Evolutionary conservation across 2,888 invertebrate genomes (phyloP).

Genomic region (Sinelater perroti): DNA sequence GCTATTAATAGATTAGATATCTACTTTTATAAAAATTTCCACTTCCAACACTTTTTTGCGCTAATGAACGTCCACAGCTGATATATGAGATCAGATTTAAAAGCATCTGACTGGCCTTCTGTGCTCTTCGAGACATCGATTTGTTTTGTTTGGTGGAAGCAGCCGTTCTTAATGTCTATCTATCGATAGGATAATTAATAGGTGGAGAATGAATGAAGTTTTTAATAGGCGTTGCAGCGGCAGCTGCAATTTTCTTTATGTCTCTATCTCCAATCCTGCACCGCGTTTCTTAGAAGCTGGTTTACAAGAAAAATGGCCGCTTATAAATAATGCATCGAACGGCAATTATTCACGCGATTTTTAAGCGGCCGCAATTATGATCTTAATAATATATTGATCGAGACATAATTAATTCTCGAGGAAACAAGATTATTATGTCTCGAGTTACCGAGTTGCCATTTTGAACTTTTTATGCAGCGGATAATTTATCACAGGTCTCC

Average conservation of each 20-base stretch:
- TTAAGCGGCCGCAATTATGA: constrained; percentile 21
- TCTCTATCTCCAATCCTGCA: constrained; percentile 3
- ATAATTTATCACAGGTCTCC: constrained; percentile 52
- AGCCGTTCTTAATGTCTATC: constrained; percentile 4
- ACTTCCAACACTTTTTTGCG: constrained; percentile 1
- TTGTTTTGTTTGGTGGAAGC: constrained; percentile 14
- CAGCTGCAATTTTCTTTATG: constrained; percentile 8
- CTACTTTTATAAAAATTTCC: constrained; percentile 10
- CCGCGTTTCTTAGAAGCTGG: constrained; percentile 13
- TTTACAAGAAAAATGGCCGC: constrained; percentile 7
- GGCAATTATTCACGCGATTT: constrained; percentile 17
- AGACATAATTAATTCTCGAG: constrained; percentile 10
- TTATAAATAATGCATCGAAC: constrained; percentile 28
- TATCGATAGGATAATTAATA: constrained; percentile 13
- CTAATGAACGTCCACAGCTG: constrained; percentile 4
- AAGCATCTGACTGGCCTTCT: constrained; percentile 12
- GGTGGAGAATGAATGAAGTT: neutral
- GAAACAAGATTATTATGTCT: constrained; percentile 20
- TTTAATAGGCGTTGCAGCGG: constrained; percentile 3
- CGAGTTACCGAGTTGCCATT: constrained; percentile 6
- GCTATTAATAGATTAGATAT: constrained; percentile 2
- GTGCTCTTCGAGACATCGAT: constrained; percentile 5
- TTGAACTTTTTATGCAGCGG: too few relatives aligned
- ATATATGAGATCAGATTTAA: constrained; percentile 17
- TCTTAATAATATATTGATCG: constrained; percentile 18